These are phyloP conservation scores for Graptemys geographica DNA, from an alignment of 2,797 vertebrate species.

Conservation along the genomic window DNA sequence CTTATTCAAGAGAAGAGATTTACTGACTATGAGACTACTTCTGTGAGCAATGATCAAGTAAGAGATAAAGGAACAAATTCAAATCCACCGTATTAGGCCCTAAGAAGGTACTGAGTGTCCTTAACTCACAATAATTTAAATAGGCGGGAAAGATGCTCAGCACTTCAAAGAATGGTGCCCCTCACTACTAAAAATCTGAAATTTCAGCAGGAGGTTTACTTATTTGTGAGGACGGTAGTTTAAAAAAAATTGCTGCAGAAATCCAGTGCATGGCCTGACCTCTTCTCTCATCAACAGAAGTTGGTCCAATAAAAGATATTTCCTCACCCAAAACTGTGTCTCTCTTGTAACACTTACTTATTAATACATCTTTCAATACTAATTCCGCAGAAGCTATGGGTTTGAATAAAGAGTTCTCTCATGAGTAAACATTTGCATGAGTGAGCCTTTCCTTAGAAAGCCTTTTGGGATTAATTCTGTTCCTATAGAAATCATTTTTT, in stretches of 20 bases:
- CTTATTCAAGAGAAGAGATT: not conserved
- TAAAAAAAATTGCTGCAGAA: not conserved
- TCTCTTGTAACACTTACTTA: not conserved
- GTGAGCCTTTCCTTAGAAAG: not conserved
- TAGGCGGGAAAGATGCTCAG: not conserved
- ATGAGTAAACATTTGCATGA: not conserved
- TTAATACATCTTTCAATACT: not conserved
- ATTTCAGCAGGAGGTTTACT: not conserved
- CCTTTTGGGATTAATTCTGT: not conserved
- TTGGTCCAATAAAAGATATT: not conserved
- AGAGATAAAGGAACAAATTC: not conserved
- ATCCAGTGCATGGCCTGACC: not conserved
- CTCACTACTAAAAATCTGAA: not conserved
- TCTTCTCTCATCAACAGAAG: not conserved
- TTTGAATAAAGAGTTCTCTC: not conserved
- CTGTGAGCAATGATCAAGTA: not conserved
- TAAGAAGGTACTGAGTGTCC: not conserved
- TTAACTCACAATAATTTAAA: not conserved
- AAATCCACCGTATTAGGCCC: not conserved
- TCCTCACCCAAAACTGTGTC: not conserved
- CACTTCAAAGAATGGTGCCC: not conserved
- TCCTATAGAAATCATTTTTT: not conserved
- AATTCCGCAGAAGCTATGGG: not conserved
- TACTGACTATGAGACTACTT: not conserved
- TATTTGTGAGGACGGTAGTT: not conserved